Base-by-base conservation (phyloP, 1,140 invertebrate genomes). In the roundworm (Caenorhabditis elegans) region DNA sequence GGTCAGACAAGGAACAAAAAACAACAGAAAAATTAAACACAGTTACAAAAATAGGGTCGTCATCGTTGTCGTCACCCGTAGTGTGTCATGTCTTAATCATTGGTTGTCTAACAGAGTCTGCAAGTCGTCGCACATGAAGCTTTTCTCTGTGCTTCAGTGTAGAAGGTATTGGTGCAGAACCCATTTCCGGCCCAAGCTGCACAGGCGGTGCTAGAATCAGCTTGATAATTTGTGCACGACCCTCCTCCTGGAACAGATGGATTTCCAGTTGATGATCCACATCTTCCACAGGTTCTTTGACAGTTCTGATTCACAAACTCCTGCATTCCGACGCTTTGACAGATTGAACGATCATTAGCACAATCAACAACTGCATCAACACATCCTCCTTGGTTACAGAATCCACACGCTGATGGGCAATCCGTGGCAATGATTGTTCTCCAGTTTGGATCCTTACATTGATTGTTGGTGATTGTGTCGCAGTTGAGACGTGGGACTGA, bases 121-220 rank as follows among this genome's bases (percentile, higher is more conserved):
- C 77, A 78, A 78, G 47, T 49, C n/a, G 34, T 53, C 15, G 46
- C 77, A 39, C 77, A 78, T 48, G 19, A 34, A 17, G 77, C 3
- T 22, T 15, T 53, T 22, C 49, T 24, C 24, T 80, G 78, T 46
- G 78, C 51, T 17, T 39, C 17, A 15, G 78, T 65, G 55, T 80
- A 80, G 55, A 80, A 80, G 43, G 31, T 80, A 43, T 43, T 65
- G 39, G 34, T 65, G 46, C 78, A 80, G 43, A 80, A 80, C 15
- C 78, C 78, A 15, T 80, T 80, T 5, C 13, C 11, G 24, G 51
- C 51, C 78, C 78, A 80, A 36, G 78, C 39, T 39, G 78, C 49
- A 19, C 78, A 80, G n/a, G 5, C 3, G 1, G 60, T n/a, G 10
- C 13, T 22, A 13, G 34, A n/a, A 22, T 70, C 60, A 2, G 60